These are phyloP conservation scores for Gisinianus flammeolus DNA, from an alignment of 2,888 invertebrate genomes.

Conservation along the genomic window DNA sequence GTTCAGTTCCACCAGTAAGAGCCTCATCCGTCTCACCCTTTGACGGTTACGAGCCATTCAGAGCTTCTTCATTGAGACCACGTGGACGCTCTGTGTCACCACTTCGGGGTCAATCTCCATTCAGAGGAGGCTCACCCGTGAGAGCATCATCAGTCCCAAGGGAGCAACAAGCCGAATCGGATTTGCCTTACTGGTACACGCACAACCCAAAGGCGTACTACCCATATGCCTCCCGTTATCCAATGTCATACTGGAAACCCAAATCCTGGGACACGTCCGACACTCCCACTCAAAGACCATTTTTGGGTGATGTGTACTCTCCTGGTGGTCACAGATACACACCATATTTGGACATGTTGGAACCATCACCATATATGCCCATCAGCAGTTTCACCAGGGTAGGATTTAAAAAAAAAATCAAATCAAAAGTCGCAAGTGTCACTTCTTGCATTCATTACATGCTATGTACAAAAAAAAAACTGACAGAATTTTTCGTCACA, in stretches of 20 bases:
- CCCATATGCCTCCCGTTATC: conserved; percentile 45
- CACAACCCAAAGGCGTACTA: conserved; percentile 41
- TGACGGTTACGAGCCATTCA: conserved; percentile 17
- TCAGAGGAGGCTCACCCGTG: neutral
- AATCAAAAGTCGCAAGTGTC: conserved; percentile 78
- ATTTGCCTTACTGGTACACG: conserved; percentile 43
- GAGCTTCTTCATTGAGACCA: conserved; percentile 25
- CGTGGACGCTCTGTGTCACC: conserved; percentile 36
- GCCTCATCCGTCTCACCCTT: conserved; percentile 24
- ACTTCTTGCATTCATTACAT: too few relatives aligned
- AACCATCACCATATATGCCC: conserved; percentile 79
- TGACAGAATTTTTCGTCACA: too few relatives aligned
- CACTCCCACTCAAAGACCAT: conserved; percentile 43
- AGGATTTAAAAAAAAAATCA: too few relatives aligned
- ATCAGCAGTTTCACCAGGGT: conserved; percentile 80
- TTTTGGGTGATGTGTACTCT: conserved; percentile 72
- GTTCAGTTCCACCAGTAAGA: conserved; percentile 40
- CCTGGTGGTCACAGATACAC: conserved; percentile 69
- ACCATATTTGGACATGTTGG: conserved; percentile 72
- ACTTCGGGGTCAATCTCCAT: conserved; percentile 9
- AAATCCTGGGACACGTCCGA: conserved; percentile 44
- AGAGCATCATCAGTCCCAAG: conserved; percentile 29
- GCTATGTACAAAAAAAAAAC: neutral
- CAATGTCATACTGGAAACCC: conserved; percentile 45
- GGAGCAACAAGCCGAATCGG: conserved; percentile 23